phyloP scores from a whole-genome alignment of 2,797 vertebrate species.

The Gorsachius magnificus region DNA sequence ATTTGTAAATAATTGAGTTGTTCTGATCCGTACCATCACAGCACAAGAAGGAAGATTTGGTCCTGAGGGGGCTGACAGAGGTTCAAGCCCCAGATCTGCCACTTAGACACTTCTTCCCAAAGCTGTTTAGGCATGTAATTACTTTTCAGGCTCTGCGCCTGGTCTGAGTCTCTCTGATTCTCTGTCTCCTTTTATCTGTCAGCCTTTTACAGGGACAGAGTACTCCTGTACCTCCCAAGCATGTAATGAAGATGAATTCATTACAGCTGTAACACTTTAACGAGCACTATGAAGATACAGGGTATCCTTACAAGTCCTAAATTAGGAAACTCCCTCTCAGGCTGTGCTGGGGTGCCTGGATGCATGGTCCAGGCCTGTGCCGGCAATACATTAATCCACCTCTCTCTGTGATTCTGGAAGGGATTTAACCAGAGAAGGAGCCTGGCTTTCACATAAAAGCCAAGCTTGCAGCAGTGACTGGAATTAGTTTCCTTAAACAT shows the following conservation, averaged over 20 bases:
- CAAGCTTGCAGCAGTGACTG: background rate
- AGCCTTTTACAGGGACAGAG: conserved; percentile 48
- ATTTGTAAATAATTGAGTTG: conserved; percentile 59
- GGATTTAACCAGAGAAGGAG: background rate
- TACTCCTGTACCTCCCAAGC: conserved; percentile 45
- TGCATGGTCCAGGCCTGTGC: background rate
- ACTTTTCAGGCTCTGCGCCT: conserved; percentile 56
- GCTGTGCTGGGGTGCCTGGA: background rate
- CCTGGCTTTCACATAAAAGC: background rate
- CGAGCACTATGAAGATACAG: conserved; percentile 37
- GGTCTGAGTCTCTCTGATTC: conserved; percentile 39
- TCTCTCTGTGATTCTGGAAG: background rate
- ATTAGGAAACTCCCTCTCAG: conserved; percentile 38
- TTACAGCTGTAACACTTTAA: conserved; percentile 62
- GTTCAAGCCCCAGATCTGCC: conserved; percentile 67
- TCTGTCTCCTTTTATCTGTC: conserved; percentile 61
- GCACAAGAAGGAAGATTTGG: conserved; percentile 42
- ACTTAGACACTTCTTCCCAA: conserved; percentile 58
- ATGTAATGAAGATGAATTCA: conserved; percentile 63
- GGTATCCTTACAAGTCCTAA: conserved; percentile 37
- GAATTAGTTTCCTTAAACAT: background rate
- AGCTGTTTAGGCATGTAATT: conserved; percentile 66
- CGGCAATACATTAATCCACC: background rate
- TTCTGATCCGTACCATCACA: background rate
- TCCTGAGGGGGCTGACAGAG: conserved; percentile 60